A percentile compares a stretch with the other conserved stretches of the same genome.
phyloP scores from a whole-genome alignment of 2,113 vertebrate species.

The Mandrillus leucophaeus region DNA sequence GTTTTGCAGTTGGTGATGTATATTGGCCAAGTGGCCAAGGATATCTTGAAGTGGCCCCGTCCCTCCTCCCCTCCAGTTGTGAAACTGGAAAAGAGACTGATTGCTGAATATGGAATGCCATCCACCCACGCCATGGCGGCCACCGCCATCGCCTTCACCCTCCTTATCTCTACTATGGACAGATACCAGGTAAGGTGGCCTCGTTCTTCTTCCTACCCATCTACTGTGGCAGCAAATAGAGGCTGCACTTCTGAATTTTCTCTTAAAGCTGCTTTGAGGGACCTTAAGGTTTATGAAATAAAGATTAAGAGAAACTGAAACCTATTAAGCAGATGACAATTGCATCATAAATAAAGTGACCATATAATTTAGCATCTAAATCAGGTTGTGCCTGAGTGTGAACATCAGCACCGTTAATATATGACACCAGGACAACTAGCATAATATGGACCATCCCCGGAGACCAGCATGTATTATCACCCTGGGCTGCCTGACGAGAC shows the following conservation, averaged over 20 bases:
- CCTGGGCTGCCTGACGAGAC: neutral
- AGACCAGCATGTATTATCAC: neutral
- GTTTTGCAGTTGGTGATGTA: conserved; percentile 94
- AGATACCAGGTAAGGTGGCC: conserved; percentile 89
- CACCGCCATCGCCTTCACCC: conserved; percentile 93
- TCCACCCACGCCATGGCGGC: conserved; percentile 98
- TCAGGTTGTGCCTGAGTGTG: neutral
- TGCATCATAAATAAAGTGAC: neutral
- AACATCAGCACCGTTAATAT: neutral
- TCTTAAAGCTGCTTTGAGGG: neutral
- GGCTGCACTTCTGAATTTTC: neutral
- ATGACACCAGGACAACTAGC: no score
- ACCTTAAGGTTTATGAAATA: neutral
- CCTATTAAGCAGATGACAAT: neutral
- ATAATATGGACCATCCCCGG: neutral
- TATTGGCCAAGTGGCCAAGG: conserved; percentile 95
- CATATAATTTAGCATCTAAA: neutral
- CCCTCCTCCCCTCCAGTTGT: conserved; percentile 93
- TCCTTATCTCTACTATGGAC: conserved; percentile 88
- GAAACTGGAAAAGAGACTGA: conserved; percentile 91
- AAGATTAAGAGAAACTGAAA: neutral
- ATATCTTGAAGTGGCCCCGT: conserved; percentile 94
- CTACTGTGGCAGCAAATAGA: neutral
- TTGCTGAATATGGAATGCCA: conserved; percentile 94
- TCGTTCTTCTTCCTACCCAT: rapidly evolving